phyloP scores from a whole-genome alignment of 2,888 invertebrate genomes.

The Diaperis boleti region DNA sequence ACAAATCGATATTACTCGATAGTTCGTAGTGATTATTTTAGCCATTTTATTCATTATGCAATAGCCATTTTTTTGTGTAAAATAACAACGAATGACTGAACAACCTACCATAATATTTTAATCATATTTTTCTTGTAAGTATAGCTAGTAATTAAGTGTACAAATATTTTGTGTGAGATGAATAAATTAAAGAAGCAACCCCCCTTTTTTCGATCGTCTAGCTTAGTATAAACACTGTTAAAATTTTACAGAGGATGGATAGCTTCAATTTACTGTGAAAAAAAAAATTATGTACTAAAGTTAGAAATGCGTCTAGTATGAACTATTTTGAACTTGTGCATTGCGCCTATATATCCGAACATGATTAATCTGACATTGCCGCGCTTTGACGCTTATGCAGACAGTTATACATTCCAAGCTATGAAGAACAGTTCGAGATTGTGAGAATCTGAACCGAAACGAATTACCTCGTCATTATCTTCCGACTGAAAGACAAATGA shows the following conservation, averaged over 20 bases:
- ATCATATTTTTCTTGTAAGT: slow-evolving; percentile 31
- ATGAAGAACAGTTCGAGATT: background rate
- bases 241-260: too few relatives aligned
- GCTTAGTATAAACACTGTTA: too few relatives aligned
- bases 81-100: slow-evolving; percentile 45
- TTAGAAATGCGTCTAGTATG: too few relatives aligned
- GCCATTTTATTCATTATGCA: slow-evolving; percentile 33
- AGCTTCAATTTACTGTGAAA: too few relatives aligned
- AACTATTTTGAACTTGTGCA: too few relatives aligned
- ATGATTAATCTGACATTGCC: background rate
- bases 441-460: slow-evolving; percentile 6
- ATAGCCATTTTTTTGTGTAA: slow-evolving; percentile 44
- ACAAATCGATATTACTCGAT: slow-evolving; percentile 33
- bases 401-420: slow-evolving; percentile 10
- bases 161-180: slow-evolving; percentile 41
- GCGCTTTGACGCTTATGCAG: background rate
- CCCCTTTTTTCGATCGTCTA: slow-evolving; percentile 6
- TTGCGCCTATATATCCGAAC: too few relatives aligned
- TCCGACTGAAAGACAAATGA: slow-evolving; percentile 18
- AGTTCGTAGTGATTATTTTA: slow-evolving; percentile 31
- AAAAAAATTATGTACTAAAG: too few relatives aligned
- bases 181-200: slow-evolving; percentile 14
- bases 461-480: slow-evolving; percentile 23
- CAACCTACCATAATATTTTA: slow-evolving; percentile 40
- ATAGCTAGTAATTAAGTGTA: slow-evolving; percentile 34